phyloP scores from a whole-genome alignment of 2,113 vertebrate species.

The Fregetta grallaria region DNA sequence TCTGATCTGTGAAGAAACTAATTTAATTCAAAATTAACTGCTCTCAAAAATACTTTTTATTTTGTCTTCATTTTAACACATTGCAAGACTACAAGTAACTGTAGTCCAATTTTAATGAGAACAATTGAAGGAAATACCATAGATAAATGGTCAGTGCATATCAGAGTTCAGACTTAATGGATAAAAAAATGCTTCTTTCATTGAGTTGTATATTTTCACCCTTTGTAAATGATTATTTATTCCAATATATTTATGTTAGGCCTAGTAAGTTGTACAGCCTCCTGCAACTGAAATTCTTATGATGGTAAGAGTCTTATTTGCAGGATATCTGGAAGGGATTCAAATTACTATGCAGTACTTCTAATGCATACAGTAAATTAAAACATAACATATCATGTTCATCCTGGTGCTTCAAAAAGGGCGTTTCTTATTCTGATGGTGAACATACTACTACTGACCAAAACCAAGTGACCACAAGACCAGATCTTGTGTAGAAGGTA shows the following conservation, averaged over 20 bases:
- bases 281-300: not conserved
- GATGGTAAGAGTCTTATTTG: not conserved
- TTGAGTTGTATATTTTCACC: not conserved
- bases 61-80: slow-evolving; percentile 26
- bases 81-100: not conserved
- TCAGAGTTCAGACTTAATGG: not conserved
- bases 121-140: not conserved
- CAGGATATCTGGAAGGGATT: not conserved
- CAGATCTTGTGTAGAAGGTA: not conserved
- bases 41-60: slow-evolving; percentile 33
- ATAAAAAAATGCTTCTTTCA: not conserved
- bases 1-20: slow-evolving; percentile 50
- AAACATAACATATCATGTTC: not conserved
- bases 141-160: slow-evolving; percentile 25
- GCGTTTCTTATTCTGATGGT: not conserved
- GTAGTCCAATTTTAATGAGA: slow-evolving; percentile 37
- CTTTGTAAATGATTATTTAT: not conserved
- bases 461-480: not conserved
- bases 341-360: not conserved
- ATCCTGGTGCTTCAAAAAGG: not conserved
- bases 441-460: not conserved
- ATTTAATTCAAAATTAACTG: slow-evolving; percentile 64
- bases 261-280: not conserved
- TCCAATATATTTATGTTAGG: not conserved
- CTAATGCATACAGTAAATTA: not conserved